Evolutionary conservation across 1,140 invertebrate genomes (phyloP).

Genomic region (Rhizoglyphus robini): DNA sequence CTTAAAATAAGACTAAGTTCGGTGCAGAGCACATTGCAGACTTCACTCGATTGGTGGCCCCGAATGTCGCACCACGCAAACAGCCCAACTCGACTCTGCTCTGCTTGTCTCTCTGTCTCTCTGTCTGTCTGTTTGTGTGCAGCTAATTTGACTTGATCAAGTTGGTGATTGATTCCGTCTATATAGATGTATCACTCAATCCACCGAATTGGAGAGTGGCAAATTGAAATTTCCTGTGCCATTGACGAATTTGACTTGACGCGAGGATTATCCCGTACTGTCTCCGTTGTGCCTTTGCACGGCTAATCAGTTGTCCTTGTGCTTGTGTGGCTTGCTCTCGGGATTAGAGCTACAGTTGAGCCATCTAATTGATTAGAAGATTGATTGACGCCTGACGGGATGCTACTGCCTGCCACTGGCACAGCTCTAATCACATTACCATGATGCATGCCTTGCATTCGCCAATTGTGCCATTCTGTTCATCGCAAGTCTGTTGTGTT

Average conservation of each 20-base stretch:
- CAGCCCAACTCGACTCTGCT: too few relatives aligned
- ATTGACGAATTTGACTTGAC: slow-evolving; percentile 5
- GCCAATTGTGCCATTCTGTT: too few relatives aligned
- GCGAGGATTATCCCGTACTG: neutral
- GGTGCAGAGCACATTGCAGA: neutral
- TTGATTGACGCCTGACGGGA: neutral
- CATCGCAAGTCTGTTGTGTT: too few relatives aligned
- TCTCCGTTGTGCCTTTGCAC: neutral
- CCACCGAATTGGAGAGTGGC: neutral
- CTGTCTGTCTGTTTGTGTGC: too few relatives aligned
- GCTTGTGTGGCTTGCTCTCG: neutral
- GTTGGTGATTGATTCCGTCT: too few relatives aligned
- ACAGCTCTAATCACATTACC: too few relatives aligned
- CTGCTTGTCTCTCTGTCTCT: neutral
- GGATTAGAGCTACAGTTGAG: too few relatives aligned
- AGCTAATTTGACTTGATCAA: too few relatives aligned
- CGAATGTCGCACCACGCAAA: too few relatives aligned
- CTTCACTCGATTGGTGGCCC: neutral
- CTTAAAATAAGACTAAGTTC: slow-evolving; percentile 10
- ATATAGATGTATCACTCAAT: neutral
- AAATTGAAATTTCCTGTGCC: slow-evolving; percentile 14
- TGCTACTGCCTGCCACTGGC: too few relatives aligned
- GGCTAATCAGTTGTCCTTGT: neutral
- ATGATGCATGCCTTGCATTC: too few relatives aligned
- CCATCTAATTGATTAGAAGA: slow-evolving; percentile 11